Evolutionary conservation across 2,113 vertebrate genomes (phyloP).

Genomic region (Cygnus buccinator): DNA sequence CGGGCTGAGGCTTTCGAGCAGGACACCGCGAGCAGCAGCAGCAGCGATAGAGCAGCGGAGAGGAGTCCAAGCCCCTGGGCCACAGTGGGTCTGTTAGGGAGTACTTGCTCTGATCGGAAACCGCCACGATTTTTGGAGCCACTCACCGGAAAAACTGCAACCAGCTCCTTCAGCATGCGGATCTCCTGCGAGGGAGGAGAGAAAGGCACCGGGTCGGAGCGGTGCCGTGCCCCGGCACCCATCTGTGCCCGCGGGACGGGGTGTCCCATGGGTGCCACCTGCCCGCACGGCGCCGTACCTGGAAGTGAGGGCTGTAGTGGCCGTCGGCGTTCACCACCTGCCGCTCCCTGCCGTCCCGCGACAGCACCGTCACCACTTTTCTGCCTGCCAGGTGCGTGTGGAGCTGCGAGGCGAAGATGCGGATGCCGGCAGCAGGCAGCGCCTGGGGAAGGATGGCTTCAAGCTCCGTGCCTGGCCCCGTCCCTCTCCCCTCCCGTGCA

Average conservation of each 20-base stretch:
- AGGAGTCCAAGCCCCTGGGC: background rate
- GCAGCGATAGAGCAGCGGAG: background rate
- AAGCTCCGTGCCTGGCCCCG: rapidly evolving
- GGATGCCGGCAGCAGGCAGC: constrained; percentile 84
- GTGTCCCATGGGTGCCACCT: rapidly evolving
- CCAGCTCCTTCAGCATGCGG: constrained; percentile 86
- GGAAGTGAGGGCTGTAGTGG: constrained; percentile 96
- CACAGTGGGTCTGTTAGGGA: background rate
- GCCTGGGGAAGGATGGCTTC: constrained; percentile 72
- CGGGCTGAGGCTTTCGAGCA: background rate
- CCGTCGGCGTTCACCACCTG: constrained; percentile 87
- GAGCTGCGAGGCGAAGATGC: constrained; percentile 94
- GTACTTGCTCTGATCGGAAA: background rate
- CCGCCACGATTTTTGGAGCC: rapidly evolving
- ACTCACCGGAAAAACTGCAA: constrained; percentile 88
- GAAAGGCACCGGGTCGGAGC: background rate
- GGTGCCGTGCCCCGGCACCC: rapidly evolving
- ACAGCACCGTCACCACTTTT: constrained; percentile 85
- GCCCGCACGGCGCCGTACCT: constrained; percentile 74
- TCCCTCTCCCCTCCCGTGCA: background rate
- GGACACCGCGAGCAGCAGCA: background rate
- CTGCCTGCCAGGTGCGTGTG: constrained; percentile 93
- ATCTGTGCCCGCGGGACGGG: background rate
- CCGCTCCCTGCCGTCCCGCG: constrained; percentile 79
- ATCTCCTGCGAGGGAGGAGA: constrained; percentile 81